Conservation (phyloP, 2,888 invertebrate genomes). For the Drosophila heteroneura region DNA sequence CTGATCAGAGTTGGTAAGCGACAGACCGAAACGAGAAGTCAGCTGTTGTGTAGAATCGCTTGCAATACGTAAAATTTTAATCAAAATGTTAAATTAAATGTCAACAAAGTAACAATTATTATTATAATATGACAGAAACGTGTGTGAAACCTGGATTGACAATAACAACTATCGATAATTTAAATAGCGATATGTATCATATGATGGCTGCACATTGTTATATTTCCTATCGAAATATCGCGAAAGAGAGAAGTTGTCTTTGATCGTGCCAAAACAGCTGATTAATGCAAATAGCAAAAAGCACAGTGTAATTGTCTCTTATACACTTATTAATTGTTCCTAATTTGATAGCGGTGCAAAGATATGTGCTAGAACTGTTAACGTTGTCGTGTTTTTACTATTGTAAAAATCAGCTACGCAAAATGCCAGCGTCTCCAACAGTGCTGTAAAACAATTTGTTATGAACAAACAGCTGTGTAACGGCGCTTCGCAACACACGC, state of each 20-base stretch:
- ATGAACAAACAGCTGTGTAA: constrained; percentile 40
- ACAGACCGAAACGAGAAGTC: constrained; percentile 3
- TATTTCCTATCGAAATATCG: constrained; percentile 27
- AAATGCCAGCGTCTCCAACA: constrained; percentile 26
- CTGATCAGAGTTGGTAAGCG: constrained; percentile 39
- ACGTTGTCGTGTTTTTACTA: not conserved
- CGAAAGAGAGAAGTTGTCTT: constrained; percentile 9
- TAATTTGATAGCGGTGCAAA: no score
- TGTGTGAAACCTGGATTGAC: not conserved
- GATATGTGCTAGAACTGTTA: not conserved
- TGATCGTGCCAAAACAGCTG: constrained; percentile 37
- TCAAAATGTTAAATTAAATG: constrained; percentile 5
- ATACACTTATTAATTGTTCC: not conserved
- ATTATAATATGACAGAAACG: not conserved
- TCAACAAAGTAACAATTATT: not conserved
- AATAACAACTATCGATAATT: constrained; percentile 28
- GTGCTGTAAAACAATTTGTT: constrained; percentile 37
- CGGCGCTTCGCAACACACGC: constrained; percentile 22
- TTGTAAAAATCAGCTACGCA: constrained; percentile 26
- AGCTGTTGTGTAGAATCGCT: constrained; percentile 35
- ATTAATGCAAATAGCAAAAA: not conserved
- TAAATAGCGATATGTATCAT: not conserved
- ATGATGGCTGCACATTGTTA: no score
- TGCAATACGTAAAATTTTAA: not conserved
- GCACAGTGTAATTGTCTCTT: not conserved